Conservation (phyloP, 2,888 invertebrate species). For the Metopia argyrocephala region DNA sequence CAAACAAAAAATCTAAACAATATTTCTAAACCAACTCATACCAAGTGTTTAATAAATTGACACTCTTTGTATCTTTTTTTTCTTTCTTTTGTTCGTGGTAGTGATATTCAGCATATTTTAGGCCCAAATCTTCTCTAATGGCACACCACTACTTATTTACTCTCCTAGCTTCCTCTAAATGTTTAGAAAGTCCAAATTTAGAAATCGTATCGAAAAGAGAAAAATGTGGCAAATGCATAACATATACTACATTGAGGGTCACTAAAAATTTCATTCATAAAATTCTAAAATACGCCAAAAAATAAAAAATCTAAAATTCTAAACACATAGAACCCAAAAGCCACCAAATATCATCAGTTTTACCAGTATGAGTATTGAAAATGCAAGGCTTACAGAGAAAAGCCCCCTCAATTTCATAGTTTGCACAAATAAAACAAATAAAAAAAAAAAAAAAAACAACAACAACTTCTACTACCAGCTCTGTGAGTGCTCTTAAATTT, state of each 20-base stretch:
- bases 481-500: not conserved
- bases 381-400: no score
- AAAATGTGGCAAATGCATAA: constrained; percentile 15
- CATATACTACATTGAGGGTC: constrained; percentile 14
- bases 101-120: no score
- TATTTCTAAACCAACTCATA: constrained; percentile 21
- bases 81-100: no score
- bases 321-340: constrained; percentile 68
- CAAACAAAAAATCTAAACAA: not conserved
- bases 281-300: constrained; percentile 76
- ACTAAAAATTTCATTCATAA: constrained; percentile 75
- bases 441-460: not conserved
- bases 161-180: not conserved
- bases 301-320: constrained; percentile 77
- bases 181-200: not conserved
- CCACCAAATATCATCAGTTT: no score
- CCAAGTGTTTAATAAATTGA: constrained; percentile 5
- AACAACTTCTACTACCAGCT: not conserved
- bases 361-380: no score
- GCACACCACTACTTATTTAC: no score
- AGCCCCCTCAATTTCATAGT: no score
- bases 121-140: no score
- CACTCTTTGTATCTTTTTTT: no score
- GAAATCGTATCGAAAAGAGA: constrained; percentile 6
- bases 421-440: no score